Conservation (phyloP, 2,113 vertebrate genomes). For the Pluvialis apricaria region DNA sequence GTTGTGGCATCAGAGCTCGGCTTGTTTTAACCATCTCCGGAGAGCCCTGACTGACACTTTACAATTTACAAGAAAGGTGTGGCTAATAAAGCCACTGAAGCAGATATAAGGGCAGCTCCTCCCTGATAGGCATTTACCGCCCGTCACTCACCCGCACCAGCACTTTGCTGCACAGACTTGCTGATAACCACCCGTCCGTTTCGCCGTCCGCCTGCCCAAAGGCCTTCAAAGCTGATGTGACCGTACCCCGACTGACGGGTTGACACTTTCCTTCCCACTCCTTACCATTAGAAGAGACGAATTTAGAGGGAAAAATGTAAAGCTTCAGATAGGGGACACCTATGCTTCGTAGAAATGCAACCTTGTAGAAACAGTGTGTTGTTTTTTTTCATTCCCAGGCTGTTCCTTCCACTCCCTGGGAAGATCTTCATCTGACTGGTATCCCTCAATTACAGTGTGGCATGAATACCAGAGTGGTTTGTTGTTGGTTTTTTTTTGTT, state of each 20-base stretch:
- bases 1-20: constrained; percentile 29
- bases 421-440: background rate
- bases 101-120: constrained; percentile 61
- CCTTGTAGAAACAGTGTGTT: background rate
- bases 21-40: constrained; percentile 63
- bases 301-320: background rate
- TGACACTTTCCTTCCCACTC: background rate
- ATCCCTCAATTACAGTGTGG: background rate
- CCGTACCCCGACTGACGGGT: background rate
- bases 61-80: constrained; percentile 72
- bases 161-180: constrained; percentile 66
- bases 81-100: constrained; percentile 70
- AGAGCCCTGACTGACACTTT: constrained; percentile 67
- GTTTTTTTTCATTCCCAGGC: background rate
- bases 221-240: constrained; percentile 43
- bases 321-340: background rate
- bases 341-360: background rate
- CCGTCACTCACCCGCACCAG: constrained; percentile 52
- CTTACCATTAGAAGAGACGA: background rate
- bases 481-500: background rate
- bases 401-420: background rate
- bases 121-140: constrained; percentile 35
- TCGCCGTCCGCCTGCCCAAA: constrained; percentile 53
- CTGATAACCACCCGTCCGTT: constrained; percentile 62
- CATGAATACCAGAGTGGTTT: background rate